Base-by-base conservation (phyloP, 2,888 invertebrate species). In the Sinopyrophorus schimmeli region DNA sequence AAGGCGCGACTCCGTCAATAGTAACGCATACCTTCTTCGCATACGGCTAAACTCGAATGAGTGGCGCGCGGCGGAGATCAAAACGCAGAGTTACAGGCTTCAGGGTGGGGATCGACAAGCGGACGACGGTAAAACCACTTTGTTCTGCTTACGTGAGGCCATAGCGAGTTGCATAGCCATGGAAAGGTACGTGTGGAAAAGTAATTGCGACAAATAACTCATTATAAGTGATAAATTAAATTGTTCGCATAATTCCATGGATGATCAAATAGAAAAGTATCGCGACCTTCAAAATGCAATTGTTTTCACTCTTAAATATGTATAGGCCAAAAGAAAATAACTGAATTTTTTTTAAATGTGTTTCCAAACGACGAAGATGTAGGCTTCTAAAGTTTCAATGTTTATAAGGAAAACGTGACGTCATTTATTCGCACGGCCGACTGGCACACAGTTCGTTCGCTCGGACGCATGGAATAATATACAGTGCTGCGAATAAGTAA, bases 1-100 rank as follows among this genome's bases (percentile, higher is more conserved):
- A 49, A 56, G 57, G 57, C 60, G 57, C 57, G 57, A 54, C 42
- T 55, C 34, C 42, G 17, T 37, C 43, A 53, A 31, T 38, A 44
- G 30, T 47, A 43, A 49, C 42, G 37, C 50, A 39, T 42, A 53
- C 28, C 42, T 31, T 10, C 32, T 5, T 18, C 53, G 27, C 34
- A 28, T 48, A 54, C 46, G 50, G 54, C 55, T 58, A 54, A 54
- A 60, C 64, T 63, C 66, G 63, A 64, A 64, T 64, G 64, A 61
- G 63, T 58, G 63, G 59, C 61, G 63, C 63, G 64, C 63, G 64
- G 61, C 57, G 61, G 59, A 62, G 59, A 59, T 47, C 40, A 58
- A 59, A 56, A 58, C 53, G 58, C 62, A 61, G 35, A 43, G 47
- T 48, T 48, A 59, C 58, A 58, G 54, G 58, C 49, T 53, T 47